Base-by-base conservation (phyloP, 2,797 vertebrate genomes). In the Nannoperca australis region DNA sequence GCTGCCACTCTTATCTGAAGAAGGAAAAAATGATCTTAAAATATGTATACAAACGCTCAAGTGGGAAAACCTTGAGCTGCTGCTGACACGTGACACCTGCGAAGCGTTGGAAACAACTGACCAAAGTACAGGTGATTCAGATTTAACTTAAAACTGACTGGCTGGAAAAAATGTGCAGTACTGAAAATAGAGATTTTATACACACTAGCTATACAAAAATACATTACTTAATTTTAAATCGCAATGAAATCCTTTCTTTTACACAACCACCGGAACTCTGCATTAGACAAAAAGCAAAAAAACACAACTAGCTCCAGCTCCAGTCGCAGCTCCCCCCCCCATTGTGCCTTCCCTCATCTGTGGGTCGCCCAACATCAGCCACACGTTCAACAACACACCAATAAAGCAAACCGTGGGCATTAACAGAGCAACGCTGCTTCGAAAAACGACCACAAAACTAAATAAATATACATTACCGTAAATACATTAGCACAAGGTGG, bases 181-280 rank as follows among this genome's bases (percentile, higher is more conserved):
- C 70, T 83, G 72, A 87, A 89, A 87, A 85, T 79, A 87, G 55
- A 86, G 34, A 80, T 82, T 89, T 87, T 83, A 58, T 78, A 87
- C 78, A 90, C 70, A 51, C 72, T 70, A 78, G 27, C 79, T 85
- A 70, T 91, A 93, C 73, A 94, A 93, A 95, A 90, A 93, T 92
- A 94, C 89, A 88, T 60, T 22, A 64, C 70, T 92, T 93, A 91
- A 88, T 89, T 84, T 85, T 12, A 79, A 76, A 81, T 50, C 1
- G 34, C 55, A 75, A 58, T 32, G 15, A 79, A 85, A 64, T 78
- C 47, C 55, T 81, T 83, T 27, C 61, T 85, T 85, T 84, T 64
- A 70, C 76, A 85, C 74, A 82, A 75, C 83, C 70, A 55, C 61
- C n/a, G 5, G 13, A 75, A 76, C 55, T 82, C 34, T 24, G 42